phyloP scores from a whole-genome alignment of 2,113 vertebrate species.

The Grallaria varia region DNA sequence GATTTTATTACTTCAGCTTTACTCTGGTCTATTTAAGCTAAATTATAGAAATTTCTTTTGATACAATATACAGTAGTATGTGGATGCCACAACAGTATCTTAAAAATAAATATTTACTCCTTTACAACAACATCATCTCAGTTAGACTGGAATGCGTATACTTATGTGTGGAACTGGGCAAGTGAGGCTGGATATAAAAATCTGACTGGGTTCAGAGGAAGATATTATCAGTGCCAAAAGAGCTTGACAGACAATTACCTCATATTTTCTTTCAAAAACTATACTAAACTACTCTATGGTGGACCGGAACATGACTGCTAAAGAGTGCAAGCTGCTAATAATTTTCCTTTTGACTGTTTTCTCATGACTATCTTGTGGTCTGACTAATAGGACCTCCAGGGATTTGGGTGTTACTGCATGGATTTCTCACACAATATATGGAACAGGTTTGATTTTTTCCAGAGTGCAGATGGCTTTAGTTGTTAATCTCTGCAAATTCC shows the following conservation, averaged over 20 bases:
- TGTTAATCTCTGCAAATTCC: constrained; percentile 8
- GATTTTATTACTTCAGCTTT: not conserved
- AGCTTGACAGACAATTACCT: not conserved
- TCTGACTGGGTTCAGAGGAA: not conserved
- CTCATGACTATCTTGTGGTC: not conserved
- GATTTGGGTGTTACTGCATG: not conserved
- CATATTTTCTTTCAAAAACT: not conserved
- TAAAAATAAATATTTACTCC: not conserved
- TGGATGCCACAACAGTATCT: not conserved
- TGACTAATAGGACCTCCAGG: constrained; percentile 13
- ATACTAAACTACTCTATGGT: not conserved
- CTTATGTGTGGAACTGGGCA: not conserved
- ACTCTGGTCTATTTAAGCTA: not conserved
- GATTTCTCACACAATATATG: not conserved
- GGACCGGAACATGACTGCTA: not conserved
- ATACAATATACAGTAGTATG: not conserved
- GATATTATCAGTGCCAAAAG: not conserved
- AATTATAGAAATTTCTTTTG: not conserved
- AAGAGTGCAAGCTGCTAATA: not conserved
- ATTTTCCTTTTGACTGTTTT: not conserved
- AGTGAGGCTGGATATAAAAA: not conserved
- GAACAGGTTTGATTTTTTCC: not conserved
- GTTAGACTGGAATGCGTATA: not conserved
- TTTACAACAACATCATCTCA: not conserved
- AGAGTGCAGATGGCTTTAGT: not conserved